Base-by-base conservation (phyloP, 2,888 invertebrate species). In the Caenorhabditis panamensis region DNA sequence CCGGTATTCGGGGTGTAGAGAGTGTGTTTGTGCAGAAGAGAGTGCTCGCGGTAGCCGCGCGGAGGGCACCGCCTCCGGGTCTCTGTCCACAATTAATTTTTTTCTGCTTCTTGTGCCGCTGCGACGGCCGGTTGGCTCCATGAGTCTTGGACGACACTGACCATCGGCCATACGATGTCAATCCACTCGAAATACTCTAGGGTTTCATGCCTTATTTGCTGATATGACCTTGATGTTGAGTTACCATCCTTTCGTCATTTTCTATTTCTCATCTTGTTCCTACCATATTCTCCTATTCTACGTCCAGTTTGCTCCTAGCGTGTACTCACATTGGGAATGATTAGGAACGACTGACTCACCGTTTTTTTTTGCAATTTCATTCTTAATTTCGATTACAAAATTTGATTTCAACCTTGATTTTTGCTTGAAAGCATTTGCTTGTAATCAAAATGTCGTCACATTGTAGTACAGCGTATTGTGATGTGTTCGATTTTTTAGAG, bases 21-120 rank as follows among this genome's bases (percentile, higher is more conserved):
- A 66, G 54, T 59, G 64, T 59, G 26, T 64, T 64, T 41, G 31
- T 49, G 51, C 41, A 31, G 18, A 63, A 22, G 72, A 72, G 73
- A 72, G 41, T 63, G 31, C 36, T 58, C 61, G 75, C 75, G 75
- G 75, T 66, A 75, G 75, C 75, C 76, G 76, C 68, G 67, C 76
- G 76, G 76, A 76, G 67, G 68, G 76, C 76, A 76, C 76, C 76
- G 68, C 75, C 75, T 75, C 75, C 75, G 26, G 66, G 66, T 66
- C 61, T 75, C 66, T 75, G 75, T 75, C 75, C 75, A 75, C 75
- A 75, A 75, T 66, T 75, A 66, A 61, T 63, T 77, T 77, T 77
- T 77, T 64, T 41, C n/a, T 31, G 31, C 59, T 77, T 58, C 63
- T 77, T 69, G 63, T 68, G 63, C 77, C 44, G 69, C 77, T 53